Percentiles rank a stretch among this genome's conserved stretches.
Conservation (phyloP, 2,888 invertebrate genomes). For the Operophtera brumata region DNA sequence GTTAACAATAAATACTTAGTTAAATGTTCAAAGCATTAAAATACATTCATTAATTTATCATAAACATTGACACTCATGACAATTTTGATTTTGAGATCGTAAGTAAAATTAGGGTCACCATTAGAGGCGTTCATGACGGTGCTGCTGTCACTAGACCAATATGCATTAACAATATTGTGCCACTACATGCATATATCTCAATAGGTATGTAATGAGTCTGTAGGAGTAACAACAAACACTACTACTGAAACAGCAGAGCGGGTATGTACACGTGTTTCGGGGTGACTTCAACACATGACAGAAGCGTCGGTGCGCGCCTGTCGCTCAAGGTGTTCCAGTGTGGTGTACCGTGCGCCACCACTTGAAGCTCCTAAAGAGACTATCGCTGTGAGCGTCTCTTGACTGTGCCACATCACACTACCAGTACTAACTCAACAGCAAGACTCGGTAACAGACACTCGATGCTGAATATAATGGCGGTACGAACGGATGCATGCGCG, state of each 20-base stretch:
- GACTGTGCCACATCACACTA: slow-evolving; percentile 76
- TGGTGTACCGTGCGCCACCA: slow-evolving; percentile 68
- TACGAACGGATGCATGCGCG: slow-evolving; percentile 62
- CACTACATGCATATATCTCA: slow-evolving; percentile 70
- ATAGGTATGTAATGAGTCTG: slow-evolving; percentile 51
- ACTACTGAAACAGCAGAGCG: slow-evolving; percentile 66
- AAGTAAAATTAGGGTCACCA: slow-evolving; percentile 51
- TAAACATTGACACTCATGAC: slow-evolving; percentile 35
- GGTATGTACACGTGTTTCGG: slow-evolving; percentile 72
- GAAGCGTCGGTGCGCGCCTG: slow-evolving; percentile 74
- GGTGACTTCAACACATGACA: slow-evolving; percentile 61
- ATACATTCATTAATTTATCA: slow-evolving; percentile 49
- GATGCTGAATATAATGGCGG: slow-evolving; percentile 72
- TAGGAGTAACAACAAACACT: slow-evolving; percentile 48
- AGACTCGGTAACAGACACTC: slow-evolving; percentile 73
- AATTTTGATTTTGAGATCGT: slow-evolving; percentile 38
- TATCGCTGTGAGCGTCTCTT: slow-evolving; percentile 65
- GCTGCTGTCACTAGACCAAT: slow-evolving; percentile 56
- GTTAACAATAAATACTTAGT: slow-evolving; percentile 33
- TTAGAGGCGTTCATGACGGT: slow-evolving; percentile 58
- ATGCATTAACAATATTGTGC: slow-evolving; percentile 69
- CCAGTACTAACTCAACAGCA: slow-evolving; percentile 77
- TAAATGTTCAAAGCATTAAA: slow-evolving; percentile 42
- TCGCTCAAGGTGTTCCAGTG: slow-evolving; percentile 73
- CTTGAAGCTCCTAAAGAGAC: slow-evolving; percentile 70